Percentiles rank a stretch among this genome's conserved stretches.
Conservation (phyloP, 2,888 invertebrate species). For the Sipha maydis region DNA sequence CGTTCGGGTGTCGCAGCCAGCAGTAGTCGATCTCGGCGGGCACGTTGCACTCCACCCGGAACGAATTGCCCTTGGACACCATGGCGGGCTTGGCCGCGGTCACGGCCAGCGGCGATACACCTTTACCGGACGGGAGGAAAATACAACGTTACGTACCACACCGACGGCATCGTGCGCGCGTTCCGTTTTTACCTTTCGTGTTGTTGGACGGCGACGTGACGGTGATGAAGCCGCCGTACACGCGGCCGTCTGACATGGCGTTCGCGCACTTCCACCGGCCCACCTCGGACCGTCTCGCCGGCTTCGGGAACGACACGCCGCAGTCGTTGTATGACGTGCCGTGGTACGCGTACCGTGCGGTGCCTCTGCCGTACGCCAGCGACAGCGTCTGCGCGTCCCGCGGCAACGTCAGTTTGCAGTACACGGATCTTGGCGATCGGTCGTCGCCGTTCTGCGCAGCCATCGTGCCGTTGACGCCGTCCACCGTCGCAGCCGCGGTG, state of each 20-base stretch:
- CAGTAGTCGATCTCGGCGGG: constrained; percentile 48
- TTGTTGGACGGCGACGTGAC: background rate
- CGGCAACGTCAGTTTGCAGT: constrained; percentile 52
- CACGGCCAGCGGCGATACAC: constrained; percentile 16
- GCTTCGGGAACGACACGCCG: constrained; percentile 54
- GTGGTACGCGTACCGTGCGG: constrained; percentile 42
- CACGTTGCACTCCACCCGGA: constrained; percentile 46
- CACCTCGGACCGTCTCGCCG: constrained; percentile 9
- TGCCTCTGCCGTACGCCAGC: constrained; percentile 55
- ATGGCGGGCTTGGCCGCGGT: background rate
- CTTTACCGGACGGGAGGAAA: background rate
- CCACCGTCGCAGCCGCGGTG: too few relatives aligned
- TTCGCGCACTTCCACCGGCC: constrained; percentile 57
- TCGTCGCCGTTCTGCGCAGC: background rate
- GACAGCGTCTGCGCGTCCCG: constrained; percentile 41
- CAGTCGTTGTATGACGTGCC: constrained; percentile 30
- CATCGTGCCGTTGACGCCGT: too few relatives aligned
- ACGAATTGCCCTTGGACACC: constrained; percentile 48
- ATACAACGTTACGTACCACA: background rate
- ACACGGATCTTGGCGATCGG: background rate
- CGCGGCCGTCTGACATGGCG: constrained; percentile 27
- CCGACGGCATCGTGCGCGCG: background rate
- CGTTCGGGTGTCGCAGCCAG: constrained; percentile 52
- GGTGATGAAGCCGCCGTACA: constrained; percentile 50
- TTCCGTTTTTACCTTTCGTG: background rate